These are phyloP conservation scores for Brassicogethes aeneus DNA, from an alignment of 2,888 invertebrate species.

Conservation along the genomic window DNA sequence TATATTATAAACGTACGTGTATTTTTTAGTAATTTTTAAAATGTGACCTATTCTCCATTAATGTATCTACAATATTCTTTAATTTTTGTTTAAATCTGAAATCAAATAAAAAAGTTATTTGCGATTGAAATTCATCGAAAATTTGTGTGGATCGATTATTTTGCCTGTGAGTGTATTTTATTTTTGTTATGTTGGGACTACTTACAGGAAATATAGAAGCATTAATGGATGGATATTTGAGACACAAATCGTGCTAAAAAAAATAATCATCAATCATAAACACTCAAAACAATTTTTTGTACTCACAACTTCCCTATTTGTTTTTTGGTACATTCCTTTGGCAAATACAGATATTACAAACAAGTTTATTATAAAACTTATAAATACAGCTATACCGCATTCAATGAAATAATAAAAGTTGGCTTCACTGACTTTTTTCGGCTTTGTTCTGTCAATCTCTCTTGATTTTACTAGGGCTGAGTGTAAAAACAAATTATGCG, in stretches of 20 bases:
- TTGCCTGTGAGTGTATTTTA: too few relatives aligned
- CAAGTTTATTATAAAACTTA: slow-evolving; percentile 81
- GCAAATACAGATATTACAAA: slow-evolving; percentile 87
- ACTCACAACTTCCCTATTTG: slow-evolving; percentile 60
- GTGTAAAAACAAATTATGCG: slow-evolving; percentile 84
- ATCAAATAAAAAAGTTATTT: too few relatives aligned
- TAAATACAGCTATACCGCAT: slow-evolving; percentile 66
- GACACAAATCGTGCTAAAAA: slow-evolving; percentile 34
- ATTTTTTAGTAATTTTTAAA: too few relatives aligned
- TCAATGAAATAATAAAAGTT: slow-evolving; percentile 80
- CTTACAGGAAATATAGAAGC: slow-evolving; percentile 39
- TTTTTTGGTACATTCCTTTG: slow-evolving; percentile 65
- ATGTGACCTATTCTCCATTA: too few relatives aligned
- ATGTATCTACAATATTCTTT: too few relatives aligned
- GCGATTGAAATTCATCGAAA: too few relatives aligned
- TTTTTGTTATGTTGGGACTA: too few relatives aligned
- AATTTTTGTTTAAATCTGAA: too few relatives aligned
- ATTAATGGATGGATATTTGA: slow-evolving; percentile 31
- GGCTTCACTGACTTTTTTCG: slow-evolving; percentile 66
- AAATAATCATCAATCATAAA: slow-evolving; percentile 8
- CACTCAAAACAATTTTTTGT: too few relatives aligned
- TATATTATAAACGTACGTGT: too few relatives aligned
- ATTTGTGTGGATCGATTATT: too few relatives aligned
- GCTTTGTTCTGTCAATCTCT: slow-evolving; percentile 64
- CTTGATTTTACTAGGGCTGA: slow-evolving; percentile 88